Base-by-base conservation (phyloP, 2,888 invertebrate species). In the Unio delphinus region DNA sequence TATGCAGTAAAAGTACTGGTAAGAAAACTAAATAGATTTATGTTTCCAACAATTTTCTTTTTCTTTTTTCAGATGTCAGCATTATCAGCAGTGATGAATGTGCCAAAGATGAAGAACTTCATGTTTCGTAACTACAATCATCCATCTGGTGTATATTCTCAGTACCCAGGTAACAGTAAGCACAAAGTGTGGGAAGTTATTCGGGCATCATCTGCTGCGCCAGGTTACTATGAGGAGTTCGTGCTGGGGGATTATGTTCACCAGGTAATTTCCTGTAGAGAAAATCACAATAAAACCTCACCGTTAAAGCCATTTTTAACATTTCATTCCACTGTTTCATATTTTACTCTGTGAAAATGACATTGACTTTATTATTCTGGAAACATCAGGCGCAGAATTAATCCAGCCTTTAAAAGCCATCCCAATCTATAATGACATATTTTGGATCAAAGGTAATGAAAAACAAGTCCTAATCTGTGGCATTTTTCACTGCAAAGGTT, bases 181-280 rank as follows among this genome's bases (percentile, higher is more conserved):
- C 93, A 94, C 77, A 91, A 91, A 78, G 90, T 95, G 70, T 96
- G 96, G 95, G 94, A 96, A 91, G 95, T 95, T 20, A 94, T 95
- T 45, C 91, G 96, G 79, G 97, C 97, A 0, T 96, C 96, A 0
- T 95, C 96, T 61, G 96, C 97, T 61, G 97, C 97, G 7, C 97
- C 97, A 4, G 95, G 95, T 0, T 96, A 96, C 91, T 97, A 96
- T 91, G 94, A 94, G 86, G 96, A 87, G 63, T 86, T 83, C 67
- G 73, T 80, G 57, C 70, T 86, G 15, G 87, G 80, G 23, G 82
- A 86, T 18, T 78, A 79, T 68, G 75, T 88, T 34, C 87, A 89
- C 68, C 83, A 87, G 83, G 89, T 88, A 72, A 69, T 72, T 61
- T 61, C 4, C 15, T 26, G 54, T 55, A 26, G 23, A 55, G 18